Evolutionary conservation across 1,140 invertebrate species (phyloP), one percentile per base, ranked within the genome.

Genomic region (Orchesella cincta): DNA sequence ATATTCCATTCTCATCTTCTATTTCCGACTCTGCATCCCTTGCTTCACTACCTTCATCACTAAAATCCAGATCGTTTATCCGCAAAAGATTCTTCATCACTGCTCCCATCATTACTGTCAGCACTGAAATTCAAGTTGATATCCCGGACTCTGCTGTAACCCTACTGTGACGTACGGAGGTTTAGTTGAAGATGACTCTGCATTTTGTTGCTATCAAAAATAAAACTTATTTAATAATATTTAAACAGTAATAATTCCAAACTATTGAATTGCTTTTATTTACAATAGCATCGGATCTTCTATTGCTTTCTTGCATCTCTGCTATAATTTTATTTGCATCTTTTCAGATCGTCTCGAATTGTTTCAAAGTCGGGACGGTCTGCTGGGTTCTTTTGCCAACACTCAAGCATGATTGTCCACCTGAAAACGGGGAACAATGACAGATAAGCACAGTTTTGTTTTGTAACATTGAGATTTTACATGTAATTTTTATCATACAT

Each of bases 361-460:
- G 8, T 20, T 72, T 82, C 78, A 83, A 90, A 90, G 70, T 87
- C 86, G 20, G 88, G 88, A 62, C 89, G 79, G 33, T 88, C 83
- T 36, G 85, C 84, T 28, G 88, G 85, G 71, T 85, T 82, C 70
- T 86, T 86, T 67, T 83, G 81, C 89, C 89, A 90, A 82, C 89
- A 90, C 62, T 83, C 81, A n/a, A 83, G 78, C 89, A 90, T 90
- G 23, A 90, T 77, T 12, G 85, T 82, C 83, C 88, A 86, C 46
- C 85, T 86, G 71, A 14, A 79, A 79, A 14, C 8, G 39, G 8
- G 39, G 20, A 46, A 12, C 39, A 8, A 20, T 20, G 20, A 46
- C 8, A 12, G 20, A 46, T 57, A 57, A 18, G 12, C 54, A 26
- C n/a, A n/a, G n/a, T n/a, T n/a, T n/a, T 18, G 23, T 57, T 57